phyloP scores from a whole-genome alignment of 2,888 invertebrate genomes.

The Eurytoma adleriae region DNA sequence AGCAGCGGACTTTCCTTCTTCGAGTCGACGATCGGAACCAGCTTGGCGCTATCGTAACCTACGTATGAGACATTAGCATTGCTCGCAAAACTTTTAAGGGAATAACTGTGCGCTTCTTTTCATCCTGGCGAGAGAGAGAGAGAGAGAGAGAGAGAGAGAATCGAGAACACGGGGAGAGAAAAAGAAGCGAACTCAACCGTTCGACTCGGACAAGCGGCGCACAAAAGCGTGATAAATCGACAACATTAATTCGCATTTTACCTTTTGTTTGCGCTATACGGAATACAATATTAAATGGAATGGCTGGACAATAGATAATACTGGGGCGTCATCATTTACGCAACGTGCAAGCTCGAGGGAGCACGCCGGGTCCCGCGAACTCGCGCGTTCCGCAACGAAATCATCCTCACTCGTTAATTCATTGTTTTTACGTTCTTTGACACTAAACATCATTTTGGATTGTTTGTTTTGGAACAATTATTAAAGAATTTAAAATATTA shows the following conservation, averaged over 20 bases:
- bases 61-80: slow-evolving; percentile 23
- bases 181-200: slow-evolving; percentile 61
- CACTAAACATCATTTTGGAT: too few species aligned
- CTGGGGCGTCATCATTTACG: slow-evolving; percentile 73
- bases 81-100: slow-evolving; percentile 6
- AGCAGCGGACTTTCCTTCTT: too few species aligned
- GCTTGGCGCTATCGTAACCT: slow-evolving; percentile 14
- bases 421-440: too few species aligned
- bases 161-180: slow-evolving; percentile 58
- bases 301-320: slow-evolving; percentile 75
- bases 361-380: not conserved
- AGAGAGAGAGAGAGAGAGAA: slow-evolving; percentile 50
- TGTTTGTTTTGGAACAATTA: too few species aligned
- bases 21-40: too few species aligned
- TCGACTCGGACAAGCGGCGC: slow-evolving; percentile 61
- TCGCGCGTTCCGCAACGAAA: not conserved
- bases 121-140: slow-evolving; percentile 23
- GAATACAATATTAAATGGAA: slow-evolving; percentile 76
- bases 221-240: slow-evolving; percentile 76
- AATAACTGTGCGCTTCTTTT: too few species aligned
- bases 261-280: slow-evolving; percentile 74
- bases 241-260: slow-evolving; percentile 76
- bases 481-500: too few species aligned
- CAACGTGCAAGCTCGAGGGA: slow-evolving; percentile 50
- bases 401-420: too few species aligned